A percentile compares a stretch with the other conserved stretches of the same genome.
Evolutionary conservation across 2,888 invertebrate species (phyloP).

Genomic region (Eupsilia transversa): DNA sequence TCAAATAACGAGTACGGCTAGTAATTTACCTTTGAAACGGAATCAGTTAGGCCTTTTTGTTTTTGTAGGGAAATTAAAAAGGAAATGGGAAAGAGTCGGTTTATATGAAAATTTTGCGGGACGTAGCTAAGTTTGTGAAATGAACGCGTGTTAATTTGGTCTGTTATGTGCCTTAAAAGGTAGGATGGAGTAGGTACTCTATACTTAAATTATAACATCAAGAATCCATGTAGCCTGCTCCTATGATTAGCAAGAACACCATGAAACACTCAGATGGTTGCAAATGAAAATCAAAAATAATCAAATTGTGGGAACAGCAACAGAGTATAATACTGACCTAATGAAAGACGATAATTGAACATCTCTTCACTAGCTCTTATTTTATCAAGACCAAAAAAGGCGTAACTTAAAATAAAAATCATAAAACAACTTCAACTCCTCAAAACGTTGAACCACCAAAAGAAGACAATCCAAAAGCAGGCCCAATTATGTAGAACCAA

Average conservation of each 20-base stretch:
- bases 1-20: slow-evolving; percentile 42
- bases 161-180: background rate
- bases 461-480: slow-evolving; percentile 51
- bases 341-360: background rate
- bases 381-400: background rate
- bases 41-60: slow-evolving; percentile 52
- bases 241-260: background rate
- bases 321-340: background rate
- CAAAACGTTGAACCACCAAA: slow-evolving; percentile 36
- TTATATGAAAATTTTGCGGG: slow-evolving; percentile 3
- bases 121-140: background rate
- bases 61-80: slow-evolving; percentile 48
- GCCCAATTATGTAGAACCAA: slow-evolving; percentile 62
- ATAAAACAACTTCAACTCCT: slow-evolving; percentile 12
- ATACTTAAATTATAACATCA: no score
- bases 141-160: background rate
- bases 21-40: slow-evolving; percentile 61
- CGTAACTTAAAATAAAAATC: background rate
- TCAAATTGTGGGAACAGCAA: background rate
- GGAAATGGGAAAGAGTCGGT: slow-evolving; percentile 36
- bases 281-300: background rate
- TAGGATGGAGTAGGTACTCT: background rate
- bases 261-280: background rate
- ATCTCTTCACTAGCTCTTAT: background rate
- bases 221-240: no score